Conservation (phyloP, 2,113 vertebrate genomes). For the Cephalopterus ornatus region DNA sequence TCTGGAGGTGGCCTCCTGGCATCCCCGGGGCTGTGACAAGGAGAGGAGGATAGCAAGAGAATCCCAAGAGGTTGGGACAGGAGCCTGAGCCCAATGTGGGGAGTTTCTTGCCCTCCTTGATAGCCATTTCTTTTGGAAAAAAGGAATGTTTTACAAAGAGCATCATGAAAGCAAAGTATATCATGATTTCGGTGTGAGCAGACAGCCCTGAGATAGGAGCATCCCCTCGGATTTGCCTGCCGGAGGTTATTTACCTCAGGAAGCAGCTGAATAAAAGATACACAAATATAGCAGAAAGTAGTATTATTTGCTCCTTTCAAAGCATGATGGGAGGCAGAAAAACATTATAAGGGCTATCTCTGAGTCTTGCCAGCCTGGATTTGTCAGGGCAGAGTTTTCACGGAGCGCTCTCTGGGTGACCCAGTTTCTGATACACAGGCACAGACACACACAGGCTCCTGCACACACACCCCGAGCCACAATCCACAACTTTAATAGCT, state of each 20-base stretch:
- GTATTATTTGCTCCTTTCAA: constrained; percentile 25
- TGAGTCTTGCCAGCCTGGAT: constrained; percentile 8
- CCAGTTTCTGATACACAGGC: constrained; percentile 59
- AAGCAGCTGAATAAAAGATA: constrained; percentile 56
- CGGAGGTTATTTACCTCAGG: constrained; percentile 60
- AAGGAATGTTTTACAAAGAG: constrained; percentile 12
- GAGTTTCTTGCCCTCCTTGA: neutral
- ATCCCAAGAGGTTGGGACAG: neutral
- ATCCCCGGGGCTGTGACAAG: neutral
- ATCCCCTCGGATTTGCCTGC: constrained; percentile 31
- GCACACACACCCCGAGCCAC: constrained; percentile 13
- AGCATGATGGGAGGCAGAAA: constrained; percentile 19
- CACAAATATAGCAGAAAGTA: neutral
- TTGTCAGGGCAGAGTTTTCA: constrained; percentile 46
- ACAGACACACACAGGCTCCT: neutral
- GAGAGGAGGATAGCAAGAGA: no score
- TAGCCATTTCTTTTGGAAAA: neutral
- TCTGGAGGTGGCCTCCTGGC: neutral
- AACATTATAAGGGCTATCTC: neutral
- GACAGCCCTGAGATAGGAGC: neutral
- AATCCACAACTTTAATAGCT: constrained; percentile 75
- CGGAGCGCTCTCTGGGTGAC: constrained; percentile 51
- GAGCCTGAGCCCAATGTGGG: neutral
- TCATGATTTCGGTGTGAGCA: constrained; percentile 12
- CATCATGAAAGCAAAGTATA: constrained; percentile 17